Base-by-base conservation (phyloP, 2,797 vertebrate genomes). In the Tarsius wallacei region DNA sequence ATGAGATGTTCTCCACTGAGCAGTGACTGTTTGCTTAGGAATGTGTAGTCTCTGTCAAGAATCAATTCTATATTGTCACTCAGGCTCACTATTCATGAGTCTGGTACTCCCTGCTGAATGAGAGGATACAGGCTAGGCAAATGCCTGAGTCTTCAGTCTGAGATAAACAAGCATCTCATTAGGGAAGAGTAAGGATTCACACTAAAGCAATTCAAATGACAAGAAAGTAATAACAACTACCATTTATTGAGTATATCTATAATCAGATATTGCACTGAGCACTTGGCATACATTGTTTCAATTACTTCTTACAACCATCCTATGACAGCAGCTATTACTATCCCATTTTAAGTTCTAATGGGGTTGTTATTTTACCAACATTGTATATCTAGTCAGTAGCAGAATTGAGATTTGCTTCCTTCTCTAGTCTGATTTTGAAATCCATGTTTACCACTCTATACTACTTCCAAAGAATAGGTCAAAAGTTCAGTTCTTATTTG, bases 401-500 rank as follows among this genome's bases (percentile, higher is more conserved):
- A 64, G 63, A 70, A 64, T 24, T 87, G 22, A 36, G 47, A 24
- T 77, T 85, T 91, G 16, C 70, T 93, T 94, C n/a, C 83, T 95
- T 84, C 66, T 57, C 33, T 70, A 59, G 33, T 91, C 86, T 74
- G 28, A 87, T 80, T 88, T 19, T 90, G 42, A 96, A 96, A 93
- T 81, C n/a, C 55, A 51, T 31, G 16, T 76, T 97, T 66, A 91
- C 57, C 33, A 33, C 51, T 14, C 47, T 19, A 68, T n/a, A 21
- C 19, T 47, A 36, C 61, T 97, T 93, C 77, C 57, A 94, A 97
- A 95, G 74, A 91, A 15, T 19, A 66, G 51, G 33, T 93, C 36
- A 59, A 59, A 96, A 91, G 24, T 70, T 95, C 53, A 64, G 51
- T 47, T 70, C 82, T 87, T 81, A 59, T 13, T 61, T 90, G 84